Conservation (phyloP, 2,888 invertebrate species). For the Hetaerina titia region DNA sequence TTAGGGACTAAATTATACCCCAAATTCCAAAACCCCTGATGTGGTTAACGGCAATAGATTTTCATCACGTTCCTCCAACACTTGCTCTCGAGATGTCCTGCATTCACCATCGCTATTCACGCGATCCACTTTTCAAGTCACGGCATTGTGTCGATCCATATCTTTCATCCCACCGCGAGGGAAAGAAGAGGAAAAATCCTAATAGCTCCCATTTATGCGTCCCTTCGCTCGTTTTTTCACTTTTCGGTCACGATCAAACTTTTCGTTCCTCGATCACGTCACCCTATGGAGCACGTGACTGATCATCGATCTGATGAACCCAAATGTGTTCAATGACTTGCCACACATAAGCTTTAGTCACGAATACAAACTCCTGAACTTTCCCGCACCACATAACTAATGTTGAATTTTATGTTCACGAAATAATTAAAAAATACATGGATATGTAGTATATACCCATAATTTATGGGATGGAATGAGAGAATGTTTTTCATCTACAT, state of each 20-base stretch:
- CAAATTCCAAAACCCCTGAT: not conserved
- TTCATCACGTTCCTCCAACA: not conserved
- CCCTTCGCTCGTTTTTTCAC: not conserved
- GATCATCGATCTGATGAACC: not conserved
- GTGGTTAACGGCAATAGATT: not conserved
- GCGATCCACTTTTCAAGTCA: conserved; percentile 2
- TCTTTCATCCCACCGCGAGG: not conserved
- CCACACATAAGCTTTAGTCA: not conserved
- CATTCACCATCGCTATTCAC: not conserved
- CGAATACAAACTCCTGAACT: not conserved
- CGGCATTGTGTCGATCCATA: conserved; percentile 9
- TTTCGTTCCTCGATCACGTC: not conserved
- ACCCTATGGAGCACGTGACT: not conserved
- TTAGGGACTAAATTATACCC: not conserved
- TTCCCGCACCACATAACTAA: not conserved
- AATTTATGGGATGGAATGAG: no score
- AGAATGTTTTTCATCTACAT: no score
- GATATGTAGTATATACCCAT: no score
- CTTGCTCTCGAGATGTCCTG: not conserved
- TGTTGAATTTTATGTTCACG: no score
- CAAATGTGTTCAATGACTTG: not conserved
- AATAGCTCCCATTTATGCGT: not conserved
- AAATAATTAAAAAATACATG: no score
- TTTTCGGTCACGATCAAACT: not conserved
- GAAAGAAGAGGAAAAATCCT: not conserved